Evolutionary conservation across 2,797 vertebrate species (phyloP), one percentile per base, ranked within the genome.

Genomic region (Onychomys leucogaster): DNA sequence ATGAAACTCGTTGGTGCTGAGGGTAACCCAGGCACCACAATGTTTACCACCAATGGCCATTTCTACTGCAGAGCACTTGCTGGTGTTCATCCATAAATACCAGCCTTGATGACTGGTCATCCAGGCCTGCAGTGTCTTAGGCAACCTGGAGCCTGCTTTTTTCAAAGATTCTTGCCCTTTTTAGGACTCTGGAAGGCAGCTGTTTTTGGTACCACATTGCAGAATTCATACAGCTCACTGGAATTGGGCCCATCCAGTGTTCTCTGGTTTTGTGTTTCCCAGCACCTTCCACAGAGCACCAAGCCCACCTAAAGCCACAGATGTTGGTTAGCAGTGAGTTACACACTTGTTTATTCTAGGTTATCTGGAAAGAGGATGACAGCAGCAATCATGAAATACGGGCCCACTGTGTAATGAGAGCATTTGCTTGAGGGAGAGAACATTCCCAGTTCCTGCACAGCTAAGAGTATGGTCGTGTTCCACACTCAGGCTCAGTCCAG

Each of bases 51-150:
- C 19, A 17, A 12, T 17, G 19, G 25, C 10, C 49, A 2, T 5
- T 32, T 75, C 59, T n/a, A 11, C n/a, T 3, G 6, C 46, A 19
- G 49, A 71, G 7, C 3, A 2, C 37, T 27, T 16, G 32, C 5
- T 8, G 0, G 0, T 8, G 1, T 6, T 29, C 37, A 49, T 63
- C 57, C 25, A 34, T 10, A 16, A 16, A 77, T 6, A 75, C 32
- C 32, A 86, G 65, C 9, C 0, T 57, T 1, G 13, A 41, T 37
- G n/a, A 25, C 5, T 14, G 17, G 32, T 1, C n/a, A 25, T 4
- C 3, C 41, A 73, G 67, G 59, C 11, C 43, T 14, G 0, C 6
- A 10, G 7, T 85, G 7, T 85, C 19, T 25, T 32, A 52, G 34
- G 32, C 16, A 34, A 49, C 27, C 14, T 49, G 37, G 29, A 23